Percentiles rank a stretch among this genome's conserved stretches.
Evolutionary conservation across 2,113 vertebrate species (phyloP).

Genomic region (Oryzias javanicus): DNA sequence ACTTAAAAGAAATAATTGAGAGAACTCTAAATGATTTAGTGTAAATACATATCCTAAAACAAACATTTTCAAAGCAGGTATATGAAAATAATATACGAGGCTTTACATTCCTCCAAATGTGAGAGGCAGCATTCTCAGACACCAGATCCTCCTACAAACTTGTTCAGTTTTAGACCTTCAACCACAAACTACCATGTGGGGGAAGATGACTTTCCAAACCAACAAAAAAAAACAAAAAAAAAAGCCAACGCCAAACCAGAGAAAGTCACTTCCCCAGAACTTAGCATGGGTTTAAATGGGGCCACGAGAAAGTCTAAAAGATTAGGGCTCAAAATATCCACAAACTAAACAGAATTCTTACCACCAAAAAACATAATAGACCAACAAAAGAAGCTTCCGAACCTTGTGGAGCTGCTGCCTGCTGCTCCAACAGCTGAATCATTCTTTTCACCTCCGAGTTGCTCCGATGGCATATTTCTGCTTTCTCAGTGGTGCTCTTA

Average conservation of each 20-base stretch:
- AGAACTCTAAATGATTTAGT: no score
- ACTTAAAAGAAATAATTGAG: no score
- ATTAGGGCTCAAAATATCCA: slow-evolving; percentile 16
- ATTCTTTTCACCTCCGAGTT: slow-evolving; percentile 68
- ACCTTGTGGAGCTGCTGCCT: slow-evolving; percentile 78
- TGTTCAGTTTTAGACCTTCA: slow-evolving; percentile 54
- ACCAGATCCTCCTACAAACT: slow-evolving; percentile 30
- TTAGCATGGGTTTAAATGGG: slow-evolving; percentile 37
- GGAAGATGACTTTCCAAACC: slow-evolving; percentile 61
- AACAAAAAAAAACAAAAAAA: slow-evolving; percentile 68
- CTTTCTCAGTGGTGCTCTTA: slow-evolving; percentile 23
- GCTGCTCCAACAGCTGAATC: slow-evolving; percentile 81
- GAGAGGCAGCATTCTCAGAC: slow-evolving; percentile 12
- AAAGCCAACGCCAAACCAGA: slow-evolving; percentile 56
- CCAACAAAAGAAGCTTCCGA: slow-evolving; percentile 23
- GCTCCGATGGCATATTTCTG: slow-evolving; percentile 20
- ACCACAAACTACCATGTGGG: slow-evolving; percentile 68
- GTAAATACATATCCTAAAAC: no score
- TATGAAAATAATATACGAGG: background rate
- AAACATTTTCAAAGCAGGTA: no score
- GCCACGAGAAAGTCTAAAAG: slow-evolving; percentile 14
- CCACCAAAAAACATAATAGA: slow-evolving; percentile 2
- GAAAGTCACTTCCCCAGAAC: slow-evolving; percentile 61
- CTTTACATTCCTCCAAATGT: slow-evolving; percentile 12
- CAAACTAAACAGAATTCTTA: slow-evolving; percentile 3